Evolutionary conservation across 1,140 invertebrate genomes (phyloP).

Genomic region (Lucilia cuprina): DNA sequence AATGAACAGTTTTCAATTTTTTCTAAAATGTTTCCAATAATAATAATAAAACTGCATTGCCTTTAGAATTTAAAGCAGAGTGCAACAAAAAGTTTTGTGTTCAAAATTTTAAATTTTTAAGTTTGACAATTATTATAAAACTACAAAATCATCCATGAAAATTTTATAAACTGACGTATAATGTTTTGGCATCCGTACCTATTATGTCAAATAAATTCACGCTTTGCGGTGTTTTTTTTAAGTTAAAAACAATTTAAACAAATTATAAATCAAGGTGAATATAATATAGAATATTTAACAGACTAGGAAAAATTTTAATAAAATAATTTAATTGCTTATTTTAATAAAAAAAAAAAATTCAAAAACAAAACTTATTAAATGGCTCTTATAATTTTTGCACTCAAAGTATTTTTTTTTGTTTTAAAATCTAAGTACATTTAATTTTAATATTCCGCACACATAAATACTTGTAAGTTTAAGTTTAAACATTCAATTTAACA

Average conservation of each 20-base stretch:
- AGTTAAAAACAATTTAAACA: background rate
- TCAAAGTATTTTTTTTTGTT: background rate
- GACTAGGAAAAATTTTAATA: background rate
- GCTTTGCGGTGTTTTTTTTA: background rate
- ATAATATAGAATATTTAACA: background rate
- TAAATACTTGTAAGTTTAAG: constrained; percentile 5
- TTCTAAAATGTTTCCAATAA: no score
- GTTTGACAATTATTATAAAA: background rate
- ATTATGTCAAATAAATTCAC: constrained; percentile 11
- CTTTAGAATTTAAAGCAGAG: no score
- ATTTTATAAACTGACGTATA: background rate
- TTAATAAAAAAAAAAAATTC: background rate
- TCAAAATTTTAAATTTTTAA: background rate
- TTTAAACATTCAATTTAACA: background rate
- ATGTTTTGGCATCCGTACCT: background rate
- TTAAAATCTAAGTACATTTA: background rate
- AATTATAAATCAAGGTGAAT: background rate
- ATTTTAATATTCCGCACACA: background rate
- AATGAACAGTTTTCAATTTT: no score
- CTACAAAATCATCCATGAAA: no score
- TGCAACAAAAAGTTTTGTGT: background rate
- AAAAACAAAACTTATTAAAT: background rate
- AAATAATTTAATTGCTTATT: background rate
- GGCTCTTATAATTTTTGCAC: background rate
- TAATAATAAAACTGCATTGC: no score